These are phyloP conservation scores for Melinaea marsaeus DNA, from an alignment of 2,888 invertebrate species.

Conservation along the genomic window DNA sequence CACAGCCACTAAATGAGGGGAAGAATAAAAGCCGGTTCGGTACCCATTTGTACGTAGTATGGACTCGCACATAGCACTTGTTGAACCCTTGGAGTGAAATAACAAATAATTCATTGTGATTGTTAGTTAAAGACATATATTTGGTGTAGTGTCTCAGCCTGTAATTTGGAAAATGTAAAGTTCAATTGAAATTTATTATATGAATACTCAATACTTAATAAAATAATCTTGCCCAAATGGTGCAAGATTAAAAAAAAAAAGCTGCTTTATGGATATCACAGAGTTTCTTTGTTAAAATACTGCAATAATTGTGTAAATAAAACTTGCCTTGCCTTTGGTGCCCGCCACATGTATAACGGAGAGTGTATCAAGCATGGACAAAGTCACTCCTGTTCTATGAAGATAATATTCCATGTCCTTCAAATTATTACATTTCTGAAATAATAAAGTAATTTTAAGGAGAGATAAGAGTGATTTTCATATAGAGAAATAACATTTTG, in stretches of 20 bases:
- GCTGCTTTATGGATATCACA: no score
- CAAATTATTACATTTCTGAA: conserved; percentile 67
- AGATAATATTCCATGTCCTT: conserved; percentile 79
- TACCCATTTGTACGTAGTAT: conserved; percentile 90
- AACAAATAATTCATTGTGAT: background rate
- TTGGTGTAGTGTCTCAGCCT: no score
- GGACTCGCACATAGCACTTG: conserved; percentile 94
- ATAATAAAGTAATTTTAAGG: conserved; percentile 20
- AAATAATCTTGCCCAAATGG: no score
- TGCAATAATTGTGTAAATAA: background rate
- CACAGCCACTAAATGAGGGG: conserved; percentile 95
- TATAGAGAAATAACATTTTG: no score
- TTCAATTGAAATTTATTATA: no score
- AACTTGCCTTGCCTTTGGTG: conserved; percentile 93
- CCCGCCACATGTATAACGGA: conserved; percentile 97
- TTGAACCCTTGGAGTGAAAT: conserved; percentile 81
- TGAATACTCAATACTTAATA: no score
- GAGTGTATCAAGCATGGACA: conserved; percentile 82
- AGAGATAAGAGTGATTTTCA: background rate
- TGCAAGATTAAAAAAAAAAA: no score
- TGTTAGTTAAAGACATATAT: background rate
- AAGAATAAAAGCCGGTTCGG: conserved; percentile 96
- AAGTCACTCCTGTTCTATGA: conserved; percentile 79
- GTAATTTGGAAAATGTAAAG: no score
- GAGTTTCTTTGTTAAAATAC: background rate